phyloP scores from a whole-genome alignment of 1,140 invertebrate genomes.

The Notospermus geniculatus region DNA sequence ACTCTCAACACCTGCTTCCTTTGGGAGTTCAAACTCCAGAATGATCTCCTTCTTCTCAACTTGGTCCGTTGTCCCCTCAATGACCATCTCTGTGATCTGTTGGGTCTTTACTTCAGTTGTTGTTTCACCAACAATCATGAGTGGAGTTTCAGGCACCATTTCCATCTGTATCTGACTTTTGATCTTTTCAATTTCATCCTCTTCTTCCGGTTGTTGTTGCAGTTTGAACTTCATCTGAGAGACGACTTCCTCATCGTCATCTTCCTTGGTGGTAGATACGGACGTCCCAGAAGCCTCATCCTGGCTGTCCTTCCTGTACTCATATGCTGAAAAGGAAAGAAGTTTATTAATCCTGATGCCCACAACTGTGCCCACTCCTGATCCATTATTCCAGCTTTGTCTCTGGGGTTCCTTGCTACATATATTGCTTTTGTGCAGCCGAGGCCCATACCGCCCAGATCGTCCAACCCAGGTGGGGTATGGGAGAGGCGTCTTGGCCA shows the following conservation, averaged over 20 bases:
- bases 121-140: slow-evolving; percentile 3
- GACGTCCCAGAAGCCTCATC: slow-evolving; percentile 67
- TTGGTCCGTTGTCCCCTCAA: slow-evolving; percentile 8
- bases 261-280: slow-evolving; percentile 28
- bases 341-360: too few relatives aligned
- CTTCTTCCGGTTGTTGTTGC: background rate
- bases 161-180: slow-evolving; percentile 22
- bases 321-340: slow-evolving; percentile 70
- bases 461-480: too few relatives aligned
- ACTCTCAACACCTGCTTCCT: slow-evolving; percentile 5
- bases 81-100: slow-evolving; percentile 1
- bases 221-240: too few relatives aligned
- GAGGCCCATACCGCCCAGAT: too few relatives aligned
- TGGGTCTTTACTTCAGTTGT: slow-evolving; percentile 14
- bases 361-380: too few relatives aligned
- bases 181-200: slow-evolving; percentile 17
- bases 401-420: too few relatives aligned
- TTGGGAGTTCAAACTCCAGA: slow-evolving; percentile 7
- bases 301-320: slow-evolving; percentile 81
- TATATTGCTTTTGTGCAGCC: too few relatives aligned
- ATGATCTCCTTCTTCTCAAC: slow-evolving; percentile 15
- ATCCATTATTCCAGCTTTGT: too few relatives aligned
- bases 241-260: too few relatives aligned
- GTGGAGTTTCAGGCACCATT: slow-evolving; percentile 8
- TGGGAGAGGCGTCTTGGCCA: too few relatives aligned